Evolutionary conservation across 2,113 vertebrate genomes (phyloP), one percentile per base, ranked within the genome.

Genomic region (Oreochromis spilurus): DNA sequence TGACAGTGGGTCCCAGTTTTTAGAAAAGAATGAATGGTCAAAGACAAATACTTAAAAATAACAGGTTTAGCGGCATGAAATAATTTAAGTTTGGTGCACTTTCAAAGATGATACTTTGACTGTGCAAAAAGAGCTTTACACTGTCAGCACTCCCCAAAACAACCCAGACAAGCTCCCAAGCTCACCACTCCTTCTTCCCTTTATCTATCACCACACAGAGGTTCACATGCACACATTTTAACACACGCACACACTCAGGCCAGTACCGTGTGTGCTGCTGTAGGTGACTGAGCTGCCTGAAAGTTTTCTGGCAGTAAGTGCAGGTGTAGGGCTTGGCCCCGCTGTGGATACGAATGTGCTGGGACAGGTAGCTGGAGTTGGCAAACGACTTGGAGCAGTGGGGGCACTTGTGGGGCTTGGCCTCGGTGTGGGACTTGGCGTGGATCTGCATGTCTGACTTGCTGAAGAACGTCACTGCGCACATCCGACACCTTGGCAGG

Each of bases 381-480:
- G 98, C 98, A 93, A 99, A 99, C 48, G 98, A 98, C 96, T 99
- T 99, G 95, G 98, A 99, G 94, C 98, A 99, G 95, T 99, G 98
- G 62, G 98, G 98, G 94, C 98, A 99, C 97, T 99, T 99, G 96
- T 99, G 98, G 84, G 98, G 98, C 96, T 99, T 99, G 96, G 98
- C 97, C 97, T 99, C 98, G 1, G 98, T 99, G 90, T 99, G 98
- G 53, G 98, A 99, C 96, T 99, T 99, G 88, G 97, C 97, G 96
- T 99, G 98, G 96, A 99, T 99, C 97, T 99, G 98, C 98, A 99
- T 99, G 97, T 99, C 98, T n/a, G 98, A 99, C 97, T 99, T 99
- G 90, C 97, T 99, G 96, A 98, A 99, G 97, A 99, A 99, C 3
- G 98, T 99, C 96, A 99, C 96, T 7, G 98, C 97, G 91, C 98